These are phyloP conservation scores for Pteropus rufus DNA, from an alignment of 2,797 vertebrate genomes.

Conservation along the genomic window DNA sequence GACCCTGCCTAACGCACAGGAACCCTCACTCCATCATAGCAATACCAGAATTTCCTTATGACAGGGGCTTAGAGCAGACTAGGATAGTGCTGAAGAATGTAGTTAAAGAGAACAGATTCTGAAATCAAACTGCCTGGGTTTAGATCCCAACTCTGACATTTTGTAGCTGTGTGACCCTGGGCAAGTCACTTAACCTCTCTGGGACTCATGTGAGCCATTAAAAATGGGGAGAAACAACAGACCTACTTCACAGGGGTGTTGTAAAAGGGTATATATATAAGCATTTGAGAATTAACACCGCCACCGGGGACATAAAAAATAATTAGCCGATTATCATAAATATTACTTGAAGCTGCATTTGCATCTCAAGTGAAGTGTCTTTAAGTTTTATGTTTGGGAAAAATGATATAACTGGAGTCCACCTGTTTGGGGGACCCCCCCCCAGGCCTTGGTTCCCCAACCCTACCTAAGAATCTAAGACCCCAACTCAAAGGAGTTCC, in stretches of 20 bases:
- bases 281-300: background rate
- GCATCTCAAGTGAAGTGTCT: background rate
- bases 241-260: background rate
- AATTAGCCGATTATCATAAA: background rate
- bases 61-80: background rate
- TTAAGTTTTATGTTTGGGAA: background rate
- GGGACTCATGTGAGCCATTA: background rate
- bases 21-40: background rate
- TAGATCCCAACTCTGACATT: background rate
- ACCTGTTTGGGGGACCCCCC: background rate
- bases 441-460: background rate
- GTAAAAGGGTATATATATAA: background rate
- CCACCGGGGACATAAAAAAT: background rate
- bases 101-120: background rate
- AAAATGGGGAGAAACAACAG: background rate
- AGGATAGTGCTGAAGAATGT: background rate
- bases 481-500: background rate
- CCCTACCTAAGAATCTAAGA: conserved; percentile 25
- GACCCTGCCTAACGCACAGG: background rate
- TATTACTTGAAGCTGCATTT: background rate
- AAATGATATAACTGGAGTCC: background rate
- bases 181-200: background rate
- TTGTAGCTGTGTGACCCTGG: background rate
- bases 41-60: background rate
- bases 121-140: background rate